Evolutionary conservation across 2,888 invertebrate genomes (phyloP).

Genomic region (Drosophila nr. medialis): DNA sequence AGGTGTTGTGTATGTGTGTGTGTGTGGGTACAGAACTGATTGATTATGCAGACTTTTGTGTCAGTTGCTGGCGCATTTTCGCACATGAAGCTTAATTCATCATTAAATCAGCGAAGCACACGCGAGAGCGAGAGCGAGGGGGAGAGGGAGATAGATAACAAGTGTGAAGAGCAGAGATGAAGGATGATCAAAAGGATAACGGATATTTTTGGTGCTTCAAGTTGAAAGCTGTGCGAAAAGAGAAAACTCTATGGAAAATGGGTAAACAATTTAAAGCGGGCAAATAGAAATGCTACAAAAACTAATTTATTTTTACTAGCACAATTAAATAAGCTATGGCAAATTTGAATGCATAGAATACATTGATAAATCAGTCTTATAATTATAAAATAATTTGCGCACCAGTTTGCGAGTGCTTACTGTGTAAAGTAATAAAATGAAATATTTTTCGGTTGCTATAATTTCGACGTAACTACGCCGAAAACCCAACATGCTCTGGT

Average conservation of each 20-base stretch:
- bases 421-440: background rate
- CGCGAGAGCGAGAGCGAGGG: background rate
- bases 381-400: background rate
- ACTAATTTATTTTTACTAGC: background rate
- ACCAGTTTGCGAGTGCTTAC: background rate
- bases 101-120: slow-evolving; percentile 61
- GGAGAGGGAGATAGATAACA: background rate
- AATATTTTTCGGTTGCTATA: background rate
- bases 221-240: background rate
- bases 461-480: background rate
- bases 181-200: slow-evolving; percentile 15
- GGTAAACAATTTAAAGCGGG: background rate
- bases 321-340: background rate
- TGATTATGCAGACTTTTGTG: slow-evolving; percentile 79
- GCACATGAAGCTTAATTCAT: slow-evolving; percentile 72
- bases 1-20: background rate
- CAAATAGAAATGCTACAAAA: background rate
- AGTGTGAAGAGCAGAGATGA: slow-evolving; percentile 13
- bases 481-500: background rate
- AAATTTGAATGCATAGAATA: background rate
- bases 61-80: slow-evolving; percentile 67
- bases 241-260: background rate
- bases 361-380: background rate
- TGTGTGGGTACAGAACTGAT: slow-evolving; percentile 48
- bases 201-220: slow-evolving; percentile 7